A percentile compares a stretch with the other conserved stretches of the same genome.
These are phyloP conservation scores for Hestina assimilis DNA, from an alignment of 1,140 invertebrate species.

Conservation along the genomic window DNA sequence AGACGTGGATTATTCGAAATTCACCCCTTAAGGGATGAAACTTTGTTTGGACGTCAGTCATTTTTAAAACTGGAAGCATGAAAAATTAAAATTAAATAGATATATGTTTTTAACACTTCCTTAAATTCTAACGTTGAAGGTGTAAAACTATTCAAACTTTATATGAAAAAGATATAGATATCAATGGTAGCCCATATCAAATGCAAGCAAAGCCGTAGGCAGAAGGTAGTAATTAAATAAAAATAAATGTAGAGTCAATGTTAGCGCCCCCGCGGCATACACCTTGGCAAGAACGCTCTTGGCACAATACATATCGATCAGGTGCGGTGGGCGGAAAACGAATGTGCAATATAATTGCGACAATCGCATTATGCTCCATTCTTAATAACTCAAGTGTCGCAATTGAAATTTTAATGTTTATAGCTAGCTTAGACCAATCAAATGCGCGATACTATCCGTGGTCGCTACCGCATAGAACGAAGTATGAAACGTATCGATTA, in stretches of 20 bases:
- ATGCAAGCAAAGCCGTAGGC: too few species aligned
- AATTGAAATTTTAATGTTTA: conserved; percentile 5
- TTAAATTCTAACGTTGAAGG: too few species aligned
- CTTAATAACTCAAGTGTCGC: conserved; percentile 10
- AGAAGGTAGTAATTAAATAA: too few species aligned
- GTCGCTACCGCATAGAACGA: not conserved
- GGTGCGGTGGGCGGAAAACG: conserved; percentile 23
- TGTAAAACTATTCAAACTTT: too few species aligned
- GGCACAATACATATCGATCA: conserved; percentile 27
- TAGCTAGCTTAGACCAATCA: conserved; percentile 1
- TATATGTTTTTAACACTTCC: too few species aligned
- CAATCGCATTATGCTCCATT: conserved; percentile 22
- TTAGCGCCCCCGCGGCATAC: conserved; percentile 30
- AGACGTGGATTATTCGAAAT: too few species aligned
- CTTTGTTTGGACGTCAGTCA: too few species aligned
- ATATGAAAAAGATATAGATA: too few species aligned
- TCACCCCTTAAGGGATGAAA: too few species aligned
- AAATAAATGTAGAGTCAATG: conserved; percentile 36
- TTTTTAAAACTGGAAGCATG: too few species aligned
- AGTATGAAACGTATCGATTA: not conserved
- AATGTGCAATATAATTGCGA: conserved; percentile 26
- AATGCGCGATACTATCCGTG: conserved; percentile 5
- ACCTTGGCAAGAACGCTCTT: conserved; percentile 36
- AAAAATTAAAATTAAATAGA: too few species aligned
- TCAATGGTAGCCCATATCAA: too few species aligned